phyloP scores from a whole-genome alignment of 2,888 invertebrate genomes.

The Eudasyphora cyanicolor region DNA sequence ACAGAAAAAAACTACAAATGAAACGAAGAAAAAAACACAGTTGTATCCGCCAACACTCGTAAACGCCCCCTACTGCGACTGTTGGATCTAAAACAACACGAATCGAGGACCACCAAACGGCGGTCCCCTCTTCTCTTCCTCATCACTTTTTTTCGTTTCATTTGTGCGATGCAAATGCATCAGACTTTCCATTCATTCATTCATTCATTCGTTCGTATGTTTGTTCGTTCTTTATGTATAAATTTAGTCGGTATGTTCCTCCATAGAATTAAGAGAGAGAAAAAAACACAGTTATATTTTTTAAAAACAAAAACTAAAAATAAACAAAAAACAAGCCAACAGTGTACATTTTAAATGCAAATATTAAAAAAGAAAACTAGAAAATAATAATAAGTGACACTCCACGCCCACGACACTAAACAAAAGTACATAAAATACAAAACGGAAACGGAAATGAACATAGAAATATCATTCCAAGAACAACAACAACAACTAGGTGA shows the following conservation, averaged over 20 bases:
- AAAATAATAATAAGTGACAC: constrained; percentile 46
- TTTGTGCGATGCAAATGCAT: constrained; percentile 27
- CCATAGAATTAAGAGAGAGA: constrained; percentile 5
- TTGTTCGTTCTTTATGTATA: constrained; percentile 10
- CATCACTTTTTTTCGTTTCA: constrained; percentile 23
- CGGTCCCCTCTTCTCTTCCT: background rate
- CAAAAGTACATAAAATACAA: background rate
- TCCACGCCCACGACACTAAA: too few relatives aligned
- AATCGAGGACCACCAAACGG: background rate
- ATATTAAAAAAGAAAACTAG: background rate
- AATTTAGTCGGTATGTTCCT: constrained; percentile 23
- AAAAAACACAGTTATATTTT: constrained; percentile 72
- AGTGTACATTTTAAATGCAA: constrained; percentile 63
- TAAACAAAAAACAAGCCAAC: constrained; percentile 55
- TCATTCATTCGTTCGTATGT: constrained; percentile 4
- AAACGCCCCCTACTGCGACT: constrained; percentile 10
- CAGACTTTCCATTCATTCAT: background rate
- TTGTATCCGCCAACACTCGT: constrained; percentile 4
- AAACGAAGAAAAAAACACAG: constrained; percentile 1
- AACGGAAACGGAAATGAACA: constrained; percentile 56
- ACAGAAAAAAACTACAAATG: constrained; percentile 18
- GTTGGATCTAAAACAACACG: background rate
- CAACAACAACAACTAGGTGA: background rate
- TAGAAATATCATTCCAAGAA: too few relatives aligned
- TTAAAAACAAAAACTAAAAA: constrained; percentile 64